These are phyloP conservation scores for Procambarus virginalis DNA, from an alignment of 1,140 invertebrate species.

Conservation along the genomic window DNA sequence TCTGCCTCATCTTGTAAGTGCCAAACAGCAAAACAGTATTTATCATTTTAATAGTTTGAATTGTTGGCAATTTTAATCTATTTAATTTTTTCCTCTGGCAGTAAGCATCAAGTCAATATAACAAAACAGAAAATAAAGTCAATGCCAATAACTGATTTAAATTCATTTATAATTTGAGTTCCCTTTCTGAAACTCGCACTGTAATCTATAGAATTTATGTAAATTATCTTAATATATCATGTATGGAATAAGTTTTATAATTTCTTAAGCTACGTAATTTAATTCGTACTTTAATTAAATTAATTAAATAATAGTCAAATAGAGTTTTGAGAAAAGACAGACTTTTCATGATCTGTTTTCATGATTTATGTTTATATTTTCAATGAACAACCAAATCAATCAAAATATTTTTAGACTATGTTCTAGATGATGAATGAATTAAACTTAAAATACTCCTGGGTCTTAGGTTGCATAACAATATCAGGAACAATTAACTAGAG, in stretches of 20 bases:
- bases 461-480: not conserved
- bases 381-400: not conserved
- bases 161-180: not conserved
- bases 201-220: not conserved
- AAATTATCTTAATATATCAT: not conserved
- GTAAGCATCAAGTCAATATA: not conserved
- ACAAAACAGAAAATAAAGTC: not conserved
- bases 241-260: too few species aligned
- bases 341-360: not conserved
- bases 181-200: not conserved
- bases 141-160: not conserved
- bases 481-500: slow-evolving; percentile 15
- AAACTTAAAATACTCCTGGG: not conserved
- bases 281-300: too few species aligned
- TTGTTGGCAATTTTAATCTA: not conserved
- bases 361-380: not conserved
- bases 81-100: not conserved
- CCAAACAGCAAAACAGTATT: not conserved
- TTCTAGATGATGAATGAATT: not conserved
- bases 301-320: not conserved
- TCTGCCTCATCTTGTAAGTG: not conserved
- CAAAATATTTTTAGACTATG: not conserved
- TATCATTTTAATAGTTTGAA: too few species aligned
- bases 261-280: too few species aligned
- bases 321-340: not conserved